Base-by-base conservation (phyloP, 1,140 invertebrate species). In the Hyles vespertilio region DNA sequence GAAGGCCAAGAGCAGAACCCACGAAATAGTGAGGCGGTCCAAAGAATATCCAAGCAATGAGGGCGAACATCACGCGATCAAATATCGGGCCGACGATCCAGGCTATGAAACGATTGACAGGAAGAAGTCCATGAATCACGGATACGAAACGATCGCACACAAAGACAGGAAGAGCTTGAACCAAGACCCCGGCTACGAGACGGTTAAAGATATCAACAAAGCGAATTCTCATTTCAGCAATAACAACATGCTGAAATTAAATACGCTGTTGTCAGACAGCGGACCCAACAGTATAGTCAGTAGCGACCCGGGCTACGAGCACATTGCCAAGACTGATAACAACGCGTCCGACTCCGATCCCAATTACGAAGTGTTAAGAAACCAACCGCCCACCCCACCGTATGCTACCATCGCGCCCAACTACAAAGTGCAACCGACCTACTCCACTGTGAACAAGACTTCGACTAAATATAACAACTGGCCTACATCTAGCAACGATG, bases 321-420 rank as follows among this genome's bases (percentile, higher is more conserved):
- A 91, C 48, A 90, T 90, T 5, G 69, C 80, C 7, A 89, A 89
- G 56, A 71, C 76, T 8, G 87, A 90, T 74, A 89, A 90, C 55
- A 91, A 89, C 63, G 90, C 91, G n/a, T 92, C 91, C 0, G 91
- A 92, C 61, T 90, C 90, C 2, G 92, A 94, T 88, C 93, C 93
- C 0, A 95, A 94, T 74, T 95, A 95, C 68, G 94, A 95, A 78
- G 91, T 93, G 45, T 72, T 94, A 12, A 89, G 91, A 60, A 91
- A 90, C 8, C 89, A 92, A 63, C 85, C 87, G 0, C 76, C 88
- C 0, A 89, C 86, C 0, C 84, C 89, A 4, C 88, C 89, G 0
- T 90, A 90, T 45, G 87, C 89, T 0, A 89, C 89, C 0, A 89
- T 90, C 47, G 75, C 84, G 9, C 83, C 86, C 0, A 75, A 80